These are phyloP conservation scores for Drosophila virilis DNA, from an alignment of 1,140 invertebrate species.

Conservation along the genomic window DNA sequence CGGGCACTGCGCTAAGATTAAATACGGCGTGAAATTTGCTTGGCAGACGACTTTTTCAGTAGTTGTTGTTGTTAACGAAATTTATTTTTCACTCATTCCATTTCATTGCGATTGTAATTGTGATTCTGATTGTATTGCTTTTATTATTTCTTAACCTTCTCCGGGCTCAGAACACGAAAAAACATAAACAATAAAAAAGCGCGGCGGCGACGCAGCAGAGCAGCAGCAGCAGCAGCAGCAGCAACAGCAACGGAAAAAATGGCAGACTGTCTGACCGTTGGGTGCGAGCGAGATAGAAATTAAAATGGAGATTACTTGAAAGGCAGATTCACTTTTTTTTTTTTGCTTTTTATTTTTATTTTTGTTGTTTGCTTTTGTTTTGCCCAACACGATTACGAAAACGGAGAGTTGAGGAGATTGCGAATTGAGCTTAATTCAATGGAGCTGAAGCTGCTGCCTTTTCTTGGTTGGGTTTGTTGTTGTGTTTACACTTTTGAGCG, in stretches of 20 bases:
- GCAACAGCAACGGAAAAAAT: slow-evolving; percentile 44
- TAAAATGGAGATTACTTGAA: slow-evolving; percentile 52
- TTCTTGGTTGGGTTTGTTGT: slow-evolving; percentile 25
- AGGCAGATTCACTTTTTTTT: slow-evolving; percentile 76
- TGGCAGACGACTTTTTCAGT: slow-evolving; percentile 65
- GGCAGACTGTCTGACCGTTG: slow-evolving; percentile 44
- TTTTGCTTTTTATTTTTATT: slow-evolving; percentile 15
- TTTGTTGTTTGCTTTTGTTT: slow-evolving; percentile 45
- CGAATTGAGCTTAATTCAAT: slow-evolving; percentile 63
- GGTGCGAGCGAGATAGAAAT: slow-evolving; percentile 63
- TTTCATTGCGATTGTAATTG: slow-evolving; percentile 63
- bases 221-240: slow-evolving; percentile 35
- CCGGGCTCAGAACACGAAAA: slow-evolving; percentile 75
- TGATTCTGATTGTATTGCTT: slow-evolving; percentile 61
- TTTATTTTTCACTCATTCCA: slow-evolving; percentile 81
- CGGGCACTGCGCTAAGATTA: slow-evolving; percentile 76
- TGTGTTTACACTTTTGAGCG: slow-evolving; percentile 36
- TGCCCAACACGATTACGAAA: slow-evolving; percentile 72
- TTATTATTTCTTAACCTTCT: slow-evolving; percentile 73
- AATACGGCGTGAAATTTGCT: slow-evolving; percentile 82
- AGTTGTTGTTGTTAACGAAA: slow-evolving; percentile 65
- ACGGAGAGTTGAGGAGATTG: slow-evolving; percentile 53
- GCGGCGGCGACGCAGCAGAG: slow-evolving; percentile 47
- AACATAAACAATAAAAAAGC: slow-evolving; percentile 77
- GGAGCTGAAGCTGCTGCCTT: slow-evolving; percentile 40